These are phyloP conservation scores for Chrysolina oricalcia DNA, from an alignment of 2,888 invertebrate species.

Conservation along the genomic window DNA sequence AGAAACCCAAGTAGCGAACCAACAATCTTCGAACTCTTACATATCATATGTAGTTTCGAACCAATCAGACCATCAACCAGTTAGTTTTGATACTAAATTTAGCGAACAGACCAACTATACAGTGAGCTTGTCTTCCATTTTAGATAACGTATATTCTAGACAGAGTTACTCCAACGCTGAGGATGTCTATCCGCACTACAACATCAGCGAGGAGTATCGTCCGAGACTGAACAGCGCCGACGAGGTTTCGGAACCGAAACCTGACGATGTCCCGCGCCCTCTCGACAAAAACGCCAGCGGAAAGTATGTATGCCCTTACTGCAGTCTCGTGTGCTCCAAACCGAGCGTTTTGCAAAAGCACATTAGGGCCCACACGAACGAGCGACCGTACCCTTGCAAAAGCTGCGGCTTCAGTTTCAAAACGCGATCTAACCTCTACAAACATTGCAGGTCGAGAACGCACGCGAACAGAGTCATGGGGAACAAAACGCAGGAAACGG, in stretches of 20 bases:
- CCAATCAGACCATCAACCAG: conserved; percentile 57
- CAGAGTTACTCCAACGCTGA: conserved; percentile 34
- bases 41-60: conserved; percentile 68
- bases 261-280: conserved; percentile 30
- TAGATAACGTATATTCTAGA: conserved; percentile 64
- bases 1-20: conserved; percentile 63
- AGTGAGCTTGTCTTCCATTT: conserved; percentile 67
- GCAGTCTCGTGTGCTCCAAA: conserved; percentile 91
- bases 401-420: conserved; percentile 95
- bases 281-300: conserved; percentile 71
- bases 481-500: conserved; percentile 62
- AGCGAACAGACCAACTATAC: conserved; percentile 62
- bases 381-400: conserved; percentile 91
- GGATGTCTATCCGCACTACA: conserved; percentile 8
- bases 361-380: conserved; percentile 94
- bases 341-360: conserved; percentile 95
- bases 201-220: conserved; percentile 36
- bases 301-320: conserved; percentile 90
- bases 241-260: conserved; percentile 26
- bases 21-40: conserved; percentile 66
- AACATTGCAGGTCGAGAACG: conserved; percentile 81
- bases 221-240: conserved; percentile 29
- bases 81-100: conserved; percentile 67
- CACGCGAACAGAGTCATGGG: conserved; percentile 71
- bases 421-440: conserved; percentile 94